Base-by-base conservation (phyloP, 2,888 invertebrate genomes). In the Mesoligia furuncula region DNA sequence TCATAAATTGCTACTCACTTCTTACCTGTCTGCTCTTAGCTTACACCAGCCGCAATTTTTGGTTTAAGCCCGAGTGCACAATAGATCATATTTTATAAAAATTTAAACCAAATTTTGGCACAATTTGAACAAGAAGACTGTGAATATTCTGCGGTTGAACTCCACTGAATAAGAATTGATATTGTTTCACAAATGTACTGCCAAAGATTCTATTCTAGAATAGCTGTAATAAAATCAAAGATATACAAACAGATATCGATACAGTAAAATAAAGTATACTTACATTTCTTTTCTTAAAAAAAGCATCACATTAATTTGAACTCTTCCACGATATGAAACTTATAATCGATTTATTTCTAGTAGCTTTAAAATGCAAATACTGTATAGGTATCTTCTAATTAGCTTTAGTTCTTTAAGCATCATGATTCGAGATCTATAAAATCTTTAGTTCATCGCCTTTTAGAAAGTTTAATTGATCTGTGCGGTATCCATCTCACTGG, bases 401-500 rank as follows among this genome's bases (percentile, higher is more conserved):
- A n/a, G 15, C 20, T 62, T 77, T 75, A 64, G 62, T 75, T 75
- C 68, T 82, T 42, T 92, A 93, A 11, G 90, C 87, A 15, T 91
- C 84, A 6, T 90, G 91, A 68, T 92, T 90, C 2, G 93, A 93
- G 68, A 92, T 82, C 1, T 90, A 73, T 0, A 91, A 92, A 91
- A 94, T 92, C 75, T 81, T 90, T 31, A 93, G 73, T 62, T 90
- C 85, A 3, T 91, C 87, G 36, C 92, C 90, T 15, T 93, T 90
- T 27, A 94, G 79, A 77, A 93, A 91, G 9, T 90, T 92, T 1
- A 92, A 45, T 42, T 90, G 67, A 13, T 89, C 75, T 75, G 88
- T 90, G 93, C 0, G 92, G 91, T 24, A 75, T 57, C 94, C 94
- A 95, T 84, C 79, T 90, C 3, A 94, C 80, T 36, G 92, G 90